phyloP scores from a whole-genome alignment of 2,113 vertebrate genomes.

The Serranochromis macrocephalus region DNA sequence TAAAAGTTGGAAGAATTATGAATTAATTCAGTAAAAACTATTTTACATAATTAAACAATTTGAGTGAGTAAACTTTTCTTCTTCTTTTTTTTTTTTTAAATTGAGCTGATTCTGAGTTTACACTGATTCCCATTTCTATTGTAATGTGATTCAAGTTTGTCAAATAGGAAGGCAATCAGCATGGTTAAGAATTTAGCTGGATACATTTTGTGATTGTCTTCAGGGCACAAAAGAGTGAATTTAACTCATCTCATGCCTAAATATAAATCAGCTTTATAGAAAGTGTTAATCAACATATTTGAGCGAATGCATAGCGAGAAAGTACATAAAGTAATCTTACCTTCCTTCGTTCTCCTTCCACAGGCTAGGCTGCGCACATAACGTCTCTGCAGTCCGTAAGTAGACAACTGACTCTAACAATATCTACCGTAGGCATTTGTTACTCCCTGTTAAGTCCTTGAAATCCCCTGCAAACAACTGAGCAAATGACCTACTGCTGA shows the following conservation, averaged over 20 bases:
- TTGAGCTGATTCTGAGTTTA: neutral
- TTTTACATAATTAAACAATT: neutral
- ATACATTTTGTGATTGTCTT: neutral
- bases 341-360: neutral
- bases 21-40: neutral
- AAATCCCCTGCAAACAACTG: constrained; percentile 59
- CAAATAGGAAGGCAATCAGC: neutral
- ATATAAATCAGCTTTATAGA: neutral
- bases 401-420: constrained; percentile 36
- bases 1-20: neutral
- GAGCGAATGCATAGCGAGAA: neutral
- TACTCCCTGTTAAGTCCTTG: constrained; percentile 55
- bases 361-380: neutral
- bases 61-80: neutral
- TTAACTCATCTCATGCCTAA: neutral
- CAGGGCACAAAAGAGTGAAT: neutral
- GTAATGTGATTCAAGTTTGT: neutral
- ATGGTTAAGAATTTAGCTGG: neutral
- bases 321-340: constrained; percentile 21
- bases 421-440: constrained; percentile 47
- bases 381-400: constrained; percentile 29
- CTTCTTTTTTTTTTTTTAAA: neutral
- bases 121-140: neutral
- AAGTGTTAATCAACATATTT: neutral
- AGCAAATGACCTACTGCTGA: constrained; percentile 29